phyloP scores from a whole-genome alignment of 1,140 invertebrate genomes.

The Helicoverpa armigera region DNA sequence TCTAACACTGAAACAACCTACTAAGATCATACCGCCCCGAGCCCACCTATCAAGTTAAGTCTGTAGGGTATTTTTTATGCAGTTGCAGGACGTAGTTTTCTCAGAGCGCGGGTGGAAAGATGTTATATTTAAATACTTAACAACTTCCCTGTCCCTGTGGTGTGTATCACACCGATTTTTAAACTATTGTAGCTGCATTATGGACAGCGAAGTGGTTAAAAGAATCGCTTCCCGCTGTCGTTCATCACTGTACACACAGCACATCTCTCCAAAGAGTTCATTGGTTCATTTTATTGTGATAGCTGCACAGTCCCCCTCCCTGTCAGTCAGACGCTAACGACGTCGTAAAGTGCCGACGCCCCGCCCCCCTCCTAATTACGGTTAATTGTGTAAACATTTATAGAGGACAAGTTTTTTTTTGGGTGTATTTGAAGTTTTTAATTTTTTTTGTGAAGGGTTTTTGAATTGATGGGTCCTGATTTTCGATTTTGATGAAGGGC shows the following conservation, averaged over 20 bases:
- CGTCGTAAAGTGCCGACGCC: conserved; percentile 59
- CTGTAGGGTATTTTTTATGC: no score
- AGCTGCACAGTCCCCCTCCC: conserved; percentile 46
- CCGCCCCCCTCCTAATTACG: conserved; percentile 59
- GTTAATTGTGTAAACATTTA: conserved; percentile 68
- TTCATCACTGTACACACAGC: conserved; percentile 5
- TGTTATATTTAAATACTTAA: no score
- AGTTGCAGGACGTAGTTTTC: no score
- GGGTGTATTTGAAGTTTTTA: conserved; percentile 7
- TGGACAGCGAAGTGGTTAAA: not conserved
- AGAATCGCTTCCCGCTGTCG: conserved; percentile 28
- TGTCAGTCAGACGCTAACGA: conserved; percentile 65
- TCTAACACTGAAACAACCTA: no score
- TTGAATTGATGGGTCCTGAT: not conserved
- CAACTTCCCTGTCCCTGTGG: no score
- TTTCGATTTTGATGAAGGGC: no score
- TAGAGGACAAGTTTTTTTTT: conserved; percentile 35
- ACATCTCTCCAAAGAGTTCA: conserved; percentile 54
- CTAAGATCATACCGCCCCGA: no score
- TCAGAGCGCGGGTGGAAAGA: no score
- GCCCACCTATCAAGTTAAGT: no score
- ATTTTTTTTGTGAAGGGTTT: conserved; percentile 7
- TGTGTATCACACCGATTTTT: no score
- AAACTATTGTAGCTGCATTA: no score
- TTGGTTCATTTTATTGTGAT: conserved; percentile 55